Evolutionary conservation across 2,797 vertebrate species (phyloP).

Genomic region (Prunella strophiata): DNA sequence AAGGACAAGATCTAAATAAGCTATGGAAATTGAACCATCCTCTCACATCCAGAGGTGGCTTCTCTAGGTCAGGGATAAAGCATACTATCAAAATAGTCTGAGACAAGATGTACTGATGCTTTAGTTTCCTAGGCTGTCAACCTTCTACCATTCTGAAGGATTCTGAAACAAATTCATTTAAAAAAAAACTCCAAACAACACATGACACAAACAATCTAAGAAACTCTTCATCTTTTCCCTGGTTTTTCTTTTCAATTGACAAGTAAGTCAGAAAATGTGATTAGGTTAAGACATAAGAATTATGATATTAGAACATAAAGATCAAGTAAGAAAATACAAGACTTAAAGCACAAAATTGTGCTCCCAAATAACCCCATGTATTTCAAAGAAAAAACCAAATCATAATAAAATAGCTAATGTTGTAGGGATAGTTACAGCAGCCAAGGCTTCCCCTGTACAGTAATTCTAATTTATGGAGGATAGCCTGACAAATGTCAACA

Average conservation of each 20-base stretch:
- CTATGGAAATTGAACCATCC: slow-evolving; percentile 11
- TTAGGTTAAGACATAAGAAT: not conserved
- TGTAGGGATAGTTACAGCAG: not conserved
- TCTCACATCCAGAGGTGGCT: not conserved
- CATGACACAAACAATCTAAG: not conserved
- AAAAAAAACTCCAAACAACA: not conserved
- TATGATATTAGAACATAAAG: not conserved
- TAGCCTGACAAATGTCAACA: slow-evolving; percentile 35
- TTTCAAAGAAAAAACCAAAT: not conserved
- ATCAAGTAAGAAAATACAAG: not conserved
- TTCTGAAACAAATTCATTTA: not conserved
- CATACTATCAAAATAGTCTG: not conserved
- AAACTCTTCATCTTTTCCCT: not conserved
- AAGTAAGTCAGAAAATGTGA: not conserved
- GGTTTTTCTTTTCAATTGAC: not conserved
- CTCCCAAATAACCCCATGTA: not conserved
- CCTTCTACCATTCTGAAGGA: not conserved
- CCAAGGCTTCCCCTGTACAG: not conserved
- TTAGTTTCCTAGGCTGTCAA: not conserved
- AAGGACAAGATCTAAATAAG: slow-evolving; percentile 29
- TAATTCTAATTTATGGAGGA: slow-evolving; percentile 27
- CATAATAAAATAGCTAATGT: not conserved
- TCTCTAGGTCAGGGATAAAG: slow-evolving; percentile 3
- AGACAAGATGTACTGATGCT: not conserved
- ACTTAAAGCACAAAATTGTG: not conserved